Percentiles rank a stretch among this genome's conserved stretches.
Conservation (phyloP, 2,113 vertebrate species). For the Pungitius pungitius region DNA sequence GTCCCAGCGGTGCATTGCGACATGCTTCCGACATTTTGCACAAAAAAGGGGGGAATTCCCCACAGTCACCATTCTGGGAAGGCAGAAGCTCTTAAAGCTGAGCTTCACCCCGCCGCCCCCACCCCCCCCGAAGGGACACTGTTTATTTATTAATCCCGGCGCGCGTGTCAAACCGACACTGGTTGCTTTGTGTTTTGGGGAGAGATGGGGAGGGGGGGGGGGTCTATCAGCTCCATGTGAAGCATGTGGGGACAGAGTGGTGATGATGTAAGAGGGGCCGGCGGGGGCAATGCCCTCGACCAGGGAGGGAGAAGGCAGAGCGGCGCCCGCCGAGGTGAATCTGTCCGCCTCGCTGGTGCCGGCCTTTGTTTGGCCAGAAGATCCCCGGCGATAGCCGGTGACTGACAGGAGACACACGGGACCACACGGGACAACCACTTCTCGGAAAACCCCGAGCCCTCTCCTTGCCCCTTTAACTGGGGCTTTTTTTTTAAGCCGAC, state of each 20-base stretch:
- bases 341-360: conserved; percentile 74
- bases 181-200: not conserved
- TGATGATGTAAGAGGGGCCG: conserved; percentile 53
- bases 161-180: not conserved
- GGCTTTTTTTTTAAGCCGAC: not conserved
- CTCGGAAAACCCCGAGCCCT: conserved; percentile 7
- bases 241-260: conserved; percentile 3
- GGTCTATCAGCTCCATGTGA: conserved; percentile 22
- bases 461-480: not conserved
- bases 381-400: conserved; percentile 73
- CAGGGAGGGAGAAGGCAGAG: conserved; percentile 43
- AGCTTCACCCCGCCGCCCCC: conserved; percentile 32
- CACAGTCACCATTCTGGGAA: not conserved
- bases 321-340: conserved; percentile 77
- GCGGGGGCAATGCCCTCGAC: conserved; percentile 69
- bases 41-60: conserved; percentile 35
- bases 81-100: not conserved
- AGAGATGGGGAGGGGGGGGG: not conserved
- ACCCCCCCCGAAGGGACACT: not conserved
- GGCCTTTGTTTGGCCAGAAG: conserved; percentile 80
- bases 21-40: not conserved
- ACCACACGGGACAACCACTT: not conserved
- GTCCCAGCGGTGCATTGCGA: conserved; percentile 16
- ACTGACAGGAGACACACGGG: conserved; percentile 9
- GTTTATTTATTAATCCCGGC: not conserved